Conservation (phyloP, 2,888 invertebrate species). For the Melanargia galathea region DNA sequence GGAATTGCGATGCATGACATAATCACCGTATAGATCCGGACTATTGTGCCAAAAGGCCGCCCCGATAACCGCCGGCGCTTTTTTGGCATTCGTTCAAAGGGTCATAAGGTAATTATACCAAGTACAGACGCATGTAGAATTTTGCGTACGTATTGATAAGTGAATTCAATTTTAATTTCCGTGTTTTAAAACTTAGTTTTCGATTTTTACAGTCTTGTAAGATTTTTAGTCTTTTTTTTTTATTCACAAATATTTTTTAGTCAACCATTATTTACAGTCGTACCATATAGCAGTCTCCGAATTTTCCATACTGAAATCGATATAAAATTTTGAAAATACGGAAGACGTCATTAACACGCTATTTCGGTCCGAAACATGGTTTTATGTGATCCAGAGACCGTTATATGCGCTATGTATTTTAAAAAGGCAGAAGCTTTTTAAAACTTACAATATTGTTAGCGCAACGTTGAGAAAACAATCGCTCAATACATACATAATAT, state of each 20-base stretch:
- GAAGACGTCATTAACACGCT: background rate
- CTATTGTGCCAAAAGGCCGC: constrained; percentile 71
- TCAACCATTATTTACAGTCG: no score
- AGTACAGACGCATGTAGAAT: background rate
- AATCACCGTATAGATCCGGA: constrained; percentile 76
- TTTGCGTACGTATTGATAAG: constrained; percentile 5
- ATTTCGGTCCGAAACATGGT: background rate
- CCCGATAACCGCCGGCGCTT: constrained; percentile 58
- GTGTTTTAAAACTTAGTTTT: background rate
- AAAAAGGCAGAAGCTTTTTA: background rate
- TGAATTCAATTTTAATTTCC: constrained; percentile 4
- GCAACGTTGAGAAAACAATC: background rate
- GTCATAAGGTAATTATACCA: constrained; percentile 74
- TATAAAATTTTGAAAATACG: no score
- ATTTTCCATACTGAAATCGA: background rate
- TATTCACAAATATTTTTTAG: no score
- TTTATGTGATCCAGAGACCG: no score
- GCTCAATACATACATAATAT: constrained; percentile 2
- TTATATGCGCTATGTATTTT: background rate
- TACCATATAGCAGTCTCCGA: background rate
- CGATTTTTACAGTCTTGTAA: no score
- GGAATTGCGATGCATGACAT: constrained; percentile 75
- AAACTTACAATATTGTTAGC: constrained; percentile 5
- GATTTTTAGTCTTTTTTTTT: no score
- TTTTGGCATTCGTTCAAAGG: constrained; percentile 75